Evolutionary conservation across 2,113 vertebrate species (phyloP).

Genomic region (Callipepla californica): DNA sequence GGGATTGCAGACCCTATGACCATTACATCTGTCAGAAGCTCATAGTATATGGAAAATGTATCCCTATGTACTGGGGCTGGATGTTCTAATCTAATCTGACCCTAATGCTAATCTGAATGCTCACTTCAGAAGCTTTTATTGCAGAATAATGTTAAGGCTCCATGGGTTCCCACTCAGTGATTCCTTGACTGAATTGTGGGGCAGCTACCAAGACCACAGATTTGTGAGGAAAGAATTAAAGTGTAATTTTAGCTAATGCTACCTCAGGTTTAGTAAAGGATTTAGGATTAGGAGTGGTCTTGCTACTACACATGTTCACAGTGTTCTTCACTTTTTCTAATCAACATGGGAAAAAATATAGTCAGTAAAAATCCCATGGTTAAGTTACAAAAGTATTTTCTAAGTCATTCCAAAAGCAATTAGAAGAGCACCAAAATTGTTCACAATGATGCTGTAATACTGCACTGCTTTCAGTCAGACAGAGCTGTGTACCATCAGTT

Average conservation of each 20-base stretch:
- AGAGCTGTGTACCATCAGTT: neutral
- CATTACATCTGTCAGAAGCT: neutral
- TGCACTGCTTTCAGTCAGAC: neutral
- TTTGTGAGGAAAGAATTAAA: neutral
- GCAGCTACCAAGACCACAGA: neutral
- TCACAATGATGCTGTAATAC: neutral
- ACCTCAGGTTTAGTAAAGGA: neutral
- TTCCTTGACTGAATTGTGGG: neutral
- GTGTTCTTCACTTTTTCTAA: neutral
- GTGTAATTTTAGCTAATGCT: neutral
- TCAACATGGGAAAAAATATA: neutral
- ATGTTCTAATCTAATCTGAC: neutral
- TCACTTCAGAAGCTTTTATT: neutral
- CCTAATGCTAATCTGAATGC: neutral
- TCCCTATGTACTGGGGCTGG: neutral
- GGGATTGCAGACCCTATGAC: neutral
- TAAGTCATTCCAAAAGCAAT: neutral
- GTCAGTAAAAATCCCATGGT: neutral
- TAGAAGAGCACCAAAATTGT: neutral
- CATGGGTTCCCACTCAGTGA: neutral
- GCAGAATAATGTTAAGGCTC: neutral
- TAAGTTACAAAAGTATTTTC: neutral
- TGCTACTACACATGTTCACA: neutral
- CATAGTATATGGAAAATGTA: neutral
- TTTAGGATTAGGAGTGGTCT: neutral